Evolutionary conservation across 2,888 invertebrate species (phyloP), one percentile per base, ranked within the genome.

Genomic region (Drosophila gaucha): DNA sequence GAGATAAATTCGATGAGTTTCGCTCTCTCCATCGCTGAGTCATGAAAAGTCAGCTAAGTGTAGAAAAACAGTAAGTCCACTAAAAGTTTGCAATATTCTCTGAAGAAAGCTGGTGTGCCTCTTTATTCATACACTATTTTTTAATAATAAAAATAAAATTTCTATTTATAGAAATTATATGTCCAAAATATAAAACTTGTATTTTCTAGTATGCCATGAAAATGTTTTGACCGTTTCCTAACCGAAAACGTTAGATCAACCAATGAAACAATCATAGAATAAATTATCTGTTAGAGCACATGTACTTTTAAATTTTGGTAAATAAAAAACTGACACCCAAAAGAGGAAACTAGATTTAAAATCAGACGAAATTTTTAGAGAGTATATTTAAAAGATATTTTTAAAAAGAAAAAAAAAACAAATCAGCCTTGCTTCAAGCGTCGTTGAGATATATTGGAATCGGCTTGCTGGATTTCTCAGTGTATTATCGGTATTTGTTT

Each of bases 401-500:
- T n/a, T n/a, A n/a, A 4, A 16, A 8, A 20, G 5, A 20, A 0
- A 20, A 20, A 4, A 20, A 22, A 24, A 64, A 22, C 64, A 28
- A 14, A 28, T 16, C 2, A 41, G 9, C 47, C 9, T 38, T 52
- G 64, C 3, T 6, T 64, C 35, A 18, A n/a, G 10, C 22, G 2
- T 64, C 33, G 10, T 2, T 22, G 12, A 2, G 8, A 16, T n/a
- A 20, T 14, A 4, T 18, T 1, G 0, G 6, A 18, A 16, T 10
- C 5, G 1, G 12, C 5, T 20, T 36, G 5, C 9, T n/a, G 2
- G 12, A 6, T 24, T 52, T 5, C 1, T 9, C 30, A 39, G 44
- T 44, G 22, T 33, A 10, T 2, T n/a, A 24, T 9, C 22, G 5
- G 24, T 54, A 64, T n/a, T 12, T 6, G 44, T 68, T 71, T 56